phyloP scores from a whole-genome alignment of 1,140 invertebrate species.

The Goniozus legneri region DNA sequence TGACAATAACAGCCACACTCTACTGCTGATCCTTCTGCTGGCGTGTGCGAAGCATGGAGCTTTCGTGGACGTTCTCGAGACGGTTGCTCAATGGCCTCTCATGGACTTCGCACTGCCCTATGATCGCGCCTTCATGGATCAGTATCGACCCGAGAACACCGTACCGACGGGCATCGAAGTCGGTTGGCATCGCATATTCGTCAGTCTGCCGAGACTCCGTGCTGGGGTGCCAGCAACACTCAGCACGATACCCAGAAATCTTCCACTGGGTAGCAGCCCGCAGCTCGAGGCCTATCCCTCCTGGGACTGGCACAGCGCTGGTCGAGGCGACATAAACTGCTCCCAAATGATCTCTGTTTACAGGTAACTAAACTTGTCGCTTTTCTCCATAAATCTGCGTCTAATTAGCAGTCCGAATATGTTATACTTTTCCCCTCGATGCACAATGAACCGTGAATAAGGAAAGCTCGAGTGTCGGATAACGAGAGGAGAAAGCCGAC shows the following conservation, averaged over 20 bases:
- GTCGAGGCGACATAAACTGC: slow-evolving; percentile 66
- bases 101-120: slow-evolving; percentile 67
- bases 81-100: slow-evolving; percentile 71
- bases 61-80: slow-evolving; percentile 58
- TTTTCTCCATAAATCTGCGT: too few relatives aligned
- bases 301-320: slow-evolving; percentile 74
- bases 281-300: slow-evolving; percentile 71
- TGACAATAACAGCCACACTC: too few relatives aligned
- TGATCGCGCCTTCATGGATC: slow-evolving; percentile 54
- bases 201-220: slow-evolving; percentile 68
- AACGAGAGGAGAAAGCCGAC: too few relatives aligned
- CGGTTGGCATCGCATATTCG: slow-evolving; percentile 65
- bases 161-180: slow-evolving; percentile 73
- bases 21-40: slow-evolving; percentile 3
- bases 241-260: slow-evolving; percentile 61
- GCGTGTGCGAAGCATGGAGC: neutral
- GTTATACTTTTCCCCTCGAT: too few relatives aligned
- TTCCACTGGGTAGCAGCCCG: slow-evolving; percentile 64
- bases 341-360: slow-evolving; percentile 75
- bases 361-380: too few relatives aligned
- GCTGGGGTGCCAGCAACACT: slow-evolving; percentile 72
- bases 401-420: too few relatives aligned
- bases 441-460: too few relatives aligned
- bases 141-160: slow-evolving; percentile 67
- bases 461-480: too few relatives aligned